A percentile compares a stretch with the other conserved stretches of the same genome.
Evolutionary conservation across 2,797 vertebrate genomes (phyloP).

Genomic region (Melanotaenia pygmaea): DNA sequence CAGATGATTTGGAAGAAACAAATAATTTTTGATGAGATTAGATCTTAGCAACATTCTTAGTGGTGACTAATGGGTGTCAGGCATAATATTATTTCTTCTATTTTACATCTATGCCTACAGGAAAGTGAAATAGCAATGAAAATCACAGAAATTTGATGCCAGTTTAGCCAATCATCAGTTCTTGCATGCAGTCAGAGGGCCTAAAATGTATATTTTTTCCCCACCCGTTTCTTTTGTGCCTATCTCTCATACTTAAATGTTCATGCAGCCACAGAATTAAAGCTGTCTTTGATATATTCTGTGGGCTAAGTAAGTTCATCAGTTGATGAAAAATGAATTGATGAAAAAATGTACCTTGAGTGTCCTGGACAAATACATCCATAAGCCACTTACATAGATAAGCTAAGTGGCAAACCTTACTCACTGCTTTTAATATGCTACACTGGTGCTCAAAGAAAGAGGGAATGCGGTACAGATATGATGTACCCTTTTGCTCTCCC

Average conservation of each 20-base stretch:
- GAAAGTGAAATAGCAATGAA: neutral
- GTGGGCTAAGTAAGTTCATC: slow-evolving; percentile 63
- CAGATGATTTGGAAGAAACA: slow-evolving; percentile 21
- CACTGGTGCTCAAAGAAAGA: slow-evolving; percentile 70
- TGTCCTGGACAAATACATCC: slow-evolving; percentile 77
- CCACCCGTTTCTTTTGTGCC: neutral
- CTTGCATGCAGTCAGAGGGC: slow-evolving; percentile 10
- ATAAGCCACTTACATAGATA: slow-evolving; percentile 80
- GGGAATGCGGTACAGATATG: slow-evolving; percentile 76
- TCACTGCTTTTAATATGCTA: slow-evolving; percentile 78
- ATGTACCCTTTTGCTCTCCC: slow-evolving; percentile 78
- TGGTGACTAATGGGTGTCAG: neutral
- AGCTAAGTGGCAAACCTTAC: slow-evolving; percentile 80
- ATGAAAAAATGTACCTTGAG: slow-evolving; percentile 71
- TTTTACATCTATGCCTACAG: neutral
- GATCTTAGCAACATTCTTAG: neutral
- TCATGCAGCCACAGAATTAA: slow-evolving; percentile 16
- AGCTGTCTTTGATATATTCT: slow-evolving; percentile 57
- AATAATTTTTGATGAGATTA: slow-evolving; percentile 21
- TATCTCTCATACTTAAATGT: slow-evolving; percentile 40
- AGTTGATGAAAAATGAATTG: slow-evolving; percentile 77
- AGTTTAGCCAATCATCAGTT: neutral
- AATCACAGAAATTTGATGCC: slow-evolving; percentile 1
- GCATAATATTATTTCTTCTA: neutral
- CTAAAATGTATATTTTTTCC: slow-evolving; percentile 9